Evolutionary conservation across 2,113 vertebrate genomes (phyloP), one percentile per base, ranked within the genome.

Genomic region (Upupa epops): DNA sequence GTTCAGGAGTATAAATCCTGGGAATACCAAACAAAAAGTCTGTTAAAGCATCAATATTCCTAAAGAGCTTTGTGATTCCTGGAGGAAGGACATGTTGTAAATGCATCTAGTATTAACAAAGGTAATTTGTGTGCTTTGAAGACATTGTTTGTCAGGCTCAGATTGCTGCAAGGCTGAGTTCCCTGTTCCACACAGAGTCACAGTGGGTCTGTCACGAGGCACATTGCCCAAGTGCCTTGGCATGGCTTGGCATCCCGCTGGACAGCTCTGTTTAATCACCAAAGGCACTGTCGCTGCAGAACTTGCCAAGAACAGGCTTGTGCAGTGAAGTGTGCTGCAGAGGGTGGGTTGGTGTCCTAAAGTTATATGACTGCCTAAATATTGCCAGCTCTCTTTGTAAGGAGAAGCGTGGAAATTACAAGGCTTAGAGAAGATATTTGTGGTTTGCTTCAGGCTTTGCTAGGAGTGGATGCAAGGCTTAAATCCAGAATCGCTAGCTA

Each of bases 41-140:
- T 82, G 1, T 76, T 92, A 45, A 16, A 71, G 60, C 13, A 37
- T 31, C 87, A 66, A 52, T 86, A 66, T 59, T 91, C 3, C 2
- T 72, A 17, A 91, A 84, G 32, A 0, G 0, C 58, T 82, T 60
- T 55, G 28, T 56, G 69, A 69, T 76, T 94, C 63, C 59, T 94
- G 70, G 66, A 90, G 70, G 80, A 92, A 92, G 63, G 69, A 40
- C 64, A 22, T 12, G 4, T 85, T 93, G 64, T 71, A 88, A 86
- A 68, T 77, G 46, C 25, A 13, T 37, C 29, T 32, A 17, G 60
- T 90, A 40, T 46, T 60, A 92, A 45, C 19, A 69, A 65, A 37
- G 46, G 45, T 91, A 86, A 56, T 86, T 96, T 81, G 32, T 45
- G 25, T 82, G 58, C 73, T 83, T 74, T 69, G 76, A 72, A 81